Conservation (phyloP, 2,113 vertebrate species). For the Xiphophorus hellerii region DNA sequence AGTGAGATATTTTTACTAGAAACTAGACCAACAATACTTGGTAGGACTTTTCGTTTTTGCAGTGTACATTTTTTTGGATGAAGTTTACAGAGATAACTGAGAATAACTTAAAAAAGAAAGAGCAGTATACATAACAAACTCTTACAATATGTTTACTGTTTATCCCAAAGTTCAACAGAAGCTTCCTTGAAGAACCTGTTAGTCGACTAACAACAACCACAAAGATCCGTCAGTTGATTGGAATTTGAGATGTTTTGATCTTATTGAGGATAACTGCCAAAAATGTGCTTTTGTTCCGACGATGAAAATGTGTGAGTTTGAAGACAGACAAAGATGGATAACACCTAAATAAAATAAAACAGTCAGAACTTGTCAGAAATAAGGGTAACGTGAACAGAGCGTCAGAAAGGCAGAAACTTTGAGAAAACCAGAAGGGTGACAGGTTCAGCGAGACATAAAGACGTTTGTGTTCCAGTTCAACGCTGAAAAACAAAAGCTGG, state of each 20-base stretch:
- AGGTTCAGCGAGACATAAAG: not conserved
- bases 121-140: too few species aligned
- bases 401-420: not conserved
- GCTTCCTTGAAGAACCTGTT: not conserved
- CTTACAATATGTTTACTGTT: too few species aligned
- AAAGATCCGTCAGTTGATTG: not conserved
- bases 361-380: too few species aligned
- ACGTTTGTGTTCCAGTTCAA: too few species aligned
- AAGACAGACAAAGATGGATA: not conserved
- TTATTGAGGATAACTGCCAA: not conserved
- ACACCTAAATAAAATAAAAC: not conserved
- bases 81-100: too few species aligned
- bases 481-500: not conserved
- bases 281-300: not conserved
- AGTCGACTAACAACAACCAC: not conserved
- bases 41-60: too few species aligned
- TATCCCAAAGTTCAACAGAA: too few species aligned
- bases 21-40: too few species aligned
- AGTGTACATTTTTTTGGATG: not conserved
- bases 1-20: too few species aligned
- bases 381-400: not conserved
- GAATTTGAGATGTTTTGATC: not conserved
- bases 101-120: too few species aligned
- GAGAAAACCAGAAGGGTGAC: not conserved
- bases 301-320: not conserved